Evolutionary conservation across 2,888 invertebrate species (phyloP), one percentile per base, ranked within the genome.

Genomic region (Ochropleura plecta): DNA sequence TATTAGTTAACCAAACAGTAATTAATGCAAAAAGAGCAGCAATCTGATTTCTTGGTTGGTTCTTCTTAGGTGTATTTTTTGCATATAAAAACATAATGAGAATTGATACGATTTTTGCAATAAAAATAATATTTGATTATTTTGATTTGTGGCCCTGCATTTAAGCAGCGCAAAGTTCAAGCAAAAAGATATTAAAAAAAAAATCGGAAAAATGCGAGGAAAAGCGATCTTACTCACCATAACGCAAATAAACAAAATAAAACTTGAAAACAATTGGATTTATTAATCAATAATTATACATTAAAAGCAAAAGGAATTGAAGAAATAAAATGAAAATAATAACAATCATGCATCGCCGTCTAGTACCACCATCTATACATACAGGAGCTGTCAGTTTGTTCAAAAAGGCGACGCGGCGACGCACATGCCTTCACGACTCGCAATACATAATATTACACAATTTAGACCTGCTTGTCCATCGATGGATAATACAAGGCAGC

Each of bases 261-360:
- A 91, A 89, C 85, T 88, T 91, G 86, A 92, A 94, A 93, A 93
- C 93, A 94, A 93, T 90, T 91, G 90, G 89, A 89, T 94, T 94
- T 93, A 93, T 93, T 94, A 84, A 86, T 84, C 67, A 88, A 88
- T 89, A 88, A 89, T 87, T 88, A 90, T 90, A 92, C 91, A 92
- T 55, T 88, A 90, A 87, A 90, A 89, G 88, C 88, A 78, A 88
- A 90, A 88, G 79, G 73, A 88, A 89, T 83, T 83, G 73, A 88
- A 88, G 83, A 84, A 83, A 83, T 79, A 86, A 81, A 88, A 73
- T 86, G 83, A 88, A 86, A 85, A 86, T 85, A 86, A 87, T 88
- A 88, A 91, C 89, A 88, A 88, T 76, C 79, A 77, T 70, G 79
- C 81, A 82, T 78, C 53, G 76, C 77, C 78, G 67, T 75, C 71